These are phyloP conservation scores for Apeira syringaria DNA, from an alignment of 2,888 invertebrate species.

Conservation along the genomic window DNA sequence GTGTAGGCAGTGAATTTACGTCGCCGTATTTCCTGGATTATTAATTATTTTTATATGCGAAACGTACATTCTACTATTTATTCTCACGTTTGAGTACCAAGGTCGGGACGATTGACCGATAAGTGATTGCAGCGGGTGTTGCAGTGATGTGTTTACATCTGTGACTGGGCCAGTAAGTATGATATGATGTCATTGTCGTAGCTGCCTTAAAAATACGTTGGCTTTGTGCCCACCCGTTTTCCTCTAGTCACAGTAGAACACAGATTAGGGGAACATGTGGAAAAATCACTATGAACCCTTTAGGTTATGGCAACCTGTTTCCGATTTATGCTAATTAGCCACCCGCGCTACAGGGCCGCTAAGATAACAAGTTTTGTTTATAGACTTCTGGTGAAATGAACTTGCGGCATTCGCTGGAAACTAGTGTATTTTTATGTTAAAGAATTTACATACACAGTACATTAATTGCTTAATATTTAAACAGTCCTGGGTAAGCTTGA, in stretches of 20 bases:
- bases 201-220: slow-evolving; percentile 76
- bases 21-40: slow-evolving; percentile 57
- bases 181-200: slow-evolving; percentile 78
- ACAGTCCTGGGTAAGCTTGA: background rate
- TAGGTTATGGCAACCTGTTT: slow-evolving; percentile 66
- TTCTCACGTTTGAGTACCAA: slow-evolving; percentile 36
- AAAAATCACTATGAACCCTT: slow-evolving; percentile 62
- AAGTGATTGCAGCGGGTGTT: slow-evolving; percentile 49
- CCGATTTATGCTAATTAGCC: slow-evolving; percentile 55
- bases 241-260: slow-evolving; percentile 62
- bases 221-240: slow-evolving; percentile 82
- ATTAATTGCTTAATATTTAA: background rate
- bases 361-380: slow-evolving; percentile 29
- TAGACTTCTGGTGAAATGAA: slow-evolving; percentile 18
- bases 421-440: background rate
- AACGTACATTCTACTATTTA: slow-evolving; percentile 40
- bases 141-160: slow-evolving; percentile 80
- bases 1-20: slow-evolving; percentile 74
- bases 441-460: background rate
- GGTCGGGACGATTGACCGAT: slow-evolving; percentile 38
- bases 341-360: slow-evolving; percentile 36
- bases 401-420: slow-evolving; percentile 1
- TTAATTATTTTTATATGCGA: slow-evolving; percentile 50
- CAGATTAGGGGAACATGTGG: slow-evolving; percentile 65
- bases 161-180: slow-evolving; percentile 73